phyloP scores from a whole-genome alignment of 2,888 invertebrate genomes.

The Pseudolycoriella hygida region DNA sequence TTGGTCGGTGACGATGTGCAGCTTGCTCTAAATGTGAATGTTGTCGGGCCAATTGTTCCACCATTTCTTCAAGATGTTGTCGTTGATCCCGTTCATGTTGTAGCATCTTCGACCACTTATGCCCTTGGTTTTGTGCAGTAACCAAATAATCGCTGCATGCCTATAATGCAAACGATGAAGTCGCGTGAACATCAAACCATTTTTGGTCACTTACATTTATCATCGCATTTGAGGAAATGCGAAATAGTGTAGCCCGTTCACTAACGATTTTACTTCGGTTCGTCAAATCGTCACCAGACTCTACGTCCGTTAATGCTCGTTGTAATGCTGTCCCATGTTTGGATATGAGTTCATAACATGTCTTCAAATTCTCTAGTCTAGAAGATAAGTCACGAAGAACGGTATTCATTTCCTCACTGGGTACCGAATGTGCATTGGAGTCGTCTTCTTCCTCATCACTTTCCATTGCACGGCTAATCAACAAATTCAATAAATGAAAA shows the following conservation, averaged over 20 bases:
- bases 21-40: constrained; percentile 92
- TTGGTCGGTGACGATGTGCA: constrained; percentile 42
- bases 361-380: constrained; percentile 73
- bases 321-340: constrained; percentile 78
- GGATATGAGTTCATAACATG: constrained; percentile 77
- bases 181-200: neutral
- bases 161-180: constrained; percentile 28
- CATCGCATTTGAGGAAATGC: constrained; percentile 93
- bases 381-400: constrained; percentile 56
- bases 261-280: constrained; percentile 75
- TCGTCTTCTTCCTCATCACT: constrained; percentile 60
- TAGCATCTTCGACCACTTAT: constrained; percentile 81
- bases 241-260: constrained; percentile 86
- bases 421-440: constrained; percentile 32
- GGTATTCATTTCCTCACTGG: constrained; percentile 35
- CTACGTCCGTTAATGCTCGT: constrained; percentile 59
- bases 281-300: constrained; percentile 47
- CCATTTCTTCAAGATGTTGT: constrained; percentile 81
- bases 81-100: constrained; percentile 93
- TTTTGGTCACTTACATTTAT: constrained; percentile 54
- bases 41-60: constrained; percentile 92
- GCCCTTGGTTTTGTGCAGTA: constrained; percentile 75
- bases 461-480: constrained; percentile 43
- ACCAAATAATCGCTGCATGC: constrained; percentile 83
- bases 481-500: neutral